Evolutionary conservation across 2,113 vertebrate species (phyloP).

Genomic region (Myodes glareolus): DNA sequence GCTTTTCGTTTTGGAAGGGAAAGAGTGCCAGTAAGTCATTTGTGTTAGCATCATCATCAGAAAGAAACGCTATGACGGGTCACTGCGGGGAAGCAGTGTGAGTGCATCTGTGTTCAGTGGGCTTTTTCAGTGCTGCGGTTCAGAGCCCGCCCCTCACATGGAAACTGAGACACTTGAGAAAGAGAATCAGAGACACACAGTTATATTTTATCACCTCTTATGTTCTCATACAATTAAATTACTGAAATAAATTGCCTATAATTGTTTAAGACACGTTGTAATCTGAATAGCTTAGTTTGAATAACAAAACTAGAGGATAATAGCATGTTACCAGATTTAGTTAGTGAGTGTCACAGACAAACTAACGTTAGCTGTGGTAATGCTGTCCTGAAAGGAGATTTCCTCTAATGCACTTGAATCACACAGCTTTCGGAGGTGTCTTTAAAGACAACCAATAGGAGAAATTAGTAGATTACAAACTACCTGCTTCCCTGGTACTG

Average conservation of each 20-base stretch:
- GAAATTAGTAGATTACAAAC: not conserved
- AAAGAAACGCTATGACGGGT: not conserved
- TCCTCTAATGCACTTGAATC: not conserved
- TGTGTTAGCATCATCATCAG: not conserved
- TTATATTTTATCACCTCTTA: not conserved
- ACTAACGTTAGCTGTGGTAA: not conserved
- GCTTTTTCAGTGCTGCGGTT: not conserved
- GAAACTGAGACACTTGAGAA: not conserved
- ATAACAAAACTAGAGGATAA: not conserved
- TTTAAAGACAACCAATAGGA: not conserved
- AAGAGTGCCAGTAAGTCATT: not conserved
- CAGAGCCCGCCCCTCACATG: not conserved
- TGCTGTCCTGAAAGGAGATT: not conserved
- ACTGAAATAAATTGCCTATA: not conserved
- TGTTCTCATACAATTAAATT: slow-evolving; percentile 19
- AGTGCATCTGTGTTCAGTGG: fast-evolving
- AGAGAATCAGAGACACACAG: not conserved
- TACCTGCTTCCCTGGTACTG: not conserved
- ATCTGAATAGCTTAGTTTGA: not conserved
- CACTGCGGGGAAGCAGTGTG: not conserved
- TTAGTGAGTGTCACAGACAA: not conserved
- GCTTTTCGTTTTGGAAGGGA: not conserved
- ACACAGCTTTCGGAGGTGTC: not conserved
- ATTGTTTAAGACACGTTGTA: not conserved
- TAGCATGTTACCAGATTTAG: not conserved